These are phyloP conservation scores for Harpalus rufipes DNA, from an alignment of 2,888 invertebrate genomes.

Conservation along the genomic window DNA sequence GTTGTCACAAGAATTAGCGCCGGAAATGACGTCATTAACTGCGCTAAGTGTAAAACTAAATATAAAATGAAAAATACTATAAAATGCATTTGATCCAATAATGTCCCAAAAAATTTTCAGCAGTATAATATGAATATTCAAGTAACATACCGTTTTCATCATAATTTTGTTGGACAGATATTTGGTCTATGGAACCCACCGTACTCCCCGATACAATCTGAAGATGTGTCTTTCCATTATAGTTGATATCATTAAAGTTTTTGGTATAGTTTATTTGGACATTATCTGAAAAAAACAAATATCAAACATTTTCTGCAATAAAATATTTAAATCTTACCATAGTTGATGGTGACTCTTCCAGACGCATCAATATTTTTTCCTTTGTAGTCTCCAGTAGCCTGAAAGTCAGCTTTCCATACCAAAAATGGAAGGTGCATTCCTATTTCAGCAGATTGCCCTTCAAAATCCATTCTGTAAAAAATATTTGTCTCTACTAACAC, in stretches of 20 bases:
- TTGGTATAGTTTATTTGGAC: conserved; percentile 48
- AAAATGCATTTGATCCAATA: no score
- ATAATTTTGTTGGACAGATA: conserved; percentile 7
- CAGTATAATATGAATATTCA: no score
- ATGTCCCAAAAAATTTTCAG: no score
- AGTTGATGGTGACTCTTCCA: conserved; percentile 49
- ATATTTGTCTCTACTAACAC: no score
- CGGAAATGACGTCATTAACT: no score
- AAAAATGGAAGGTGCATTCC: conserved; percentile 34
- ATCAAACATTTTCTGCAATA: not conserved
- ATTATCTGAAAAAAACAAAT: conserved; percentile 28
- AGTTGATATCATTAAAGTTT: conserved; percentile 17
- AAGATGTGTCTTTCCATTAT: conserved; percentile 28
- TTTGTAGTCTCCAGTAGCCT: conserved; percentile 12
- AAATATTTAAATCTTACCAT: conserved; percentile 13
- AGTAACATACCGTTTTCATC: not conserved
- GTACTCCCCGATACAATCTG: conserved; percentile 35
- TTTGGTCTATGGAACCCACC: conserved; percentile 18
- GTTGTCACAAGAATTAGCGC: no score
- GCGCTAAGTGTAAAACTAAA: no score
- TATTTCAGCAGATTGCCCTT: not conserved
- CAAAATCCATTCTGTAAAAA: conserved; percentile 49
- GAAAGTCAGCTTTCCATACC: conserved; percentile 48
- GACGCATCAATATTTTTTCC: conserved; percentile 36
- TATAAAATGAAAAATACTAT: no score